Evolutionary conservation across 2,113 vertebrate species (phyloP).

Genomic region (Rana temporaria): DNA sequence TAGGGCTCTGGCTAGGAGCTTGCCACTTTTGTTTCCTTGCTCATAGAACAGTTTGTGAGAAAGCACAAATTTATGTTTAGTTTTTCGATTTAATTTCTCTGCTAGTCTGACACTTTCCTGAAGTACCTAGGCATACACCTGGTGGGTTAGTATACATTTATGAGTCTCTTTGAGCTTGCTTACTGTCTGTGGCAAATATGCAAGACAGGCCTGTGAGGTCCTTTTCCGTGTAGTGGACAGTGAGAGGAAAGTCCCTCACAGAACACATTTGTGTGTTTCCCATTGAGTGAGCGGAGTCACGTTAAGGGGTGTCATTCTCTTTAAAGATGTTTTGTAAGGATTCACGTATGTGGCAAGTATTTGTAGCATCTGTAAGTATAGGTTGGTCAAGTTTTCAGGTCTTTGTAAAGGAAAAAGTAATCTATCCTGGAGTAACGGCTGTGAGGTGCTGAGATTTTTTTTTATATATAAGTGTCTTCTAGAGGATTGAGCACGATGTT

Average conservation of each 20-base stretch:
- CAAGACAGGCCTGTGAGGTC: background rate
- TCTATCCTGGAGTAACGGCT: too few species aligned
- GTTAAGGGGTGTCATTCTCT: background rate
- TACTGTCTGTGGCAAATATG: background rate
- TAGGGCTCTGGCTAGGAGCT: too few species aligned
- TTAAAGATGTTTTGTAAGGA: background rate
- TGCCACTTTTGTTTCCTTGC: too few species aligned
- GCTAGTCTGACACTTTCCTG: too few species aligned
- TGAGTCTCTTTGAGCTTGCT: background rate
- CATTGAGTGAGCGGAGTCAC: background rate
- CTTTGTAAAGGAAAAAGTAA: background rate
- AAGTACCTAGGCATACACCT: too few species aligned
- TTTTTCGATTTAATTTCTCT: too few species aligned
- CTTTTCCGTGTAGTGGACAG: background rate
- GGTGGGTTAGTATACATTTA: background rate
- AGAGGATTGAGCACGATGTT: too few species aligned
- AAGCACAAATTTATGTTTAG: too few species aligned
- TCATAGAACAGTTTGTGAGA: too few species aligned
- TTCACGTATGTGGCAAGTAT: background rate
- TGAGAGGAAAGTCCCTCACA: background rate
- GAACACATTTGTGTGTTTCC: background rate
- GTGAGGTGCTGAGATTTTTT: too few species aligned
- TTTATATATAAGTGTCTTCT: too few species aligned
- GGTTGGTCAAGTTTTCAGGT: background rate
- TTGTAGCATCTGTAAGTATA: background rate